Evolutionary conservation across 2,113 vertebrate genomes (phyloP), one percentile per base, ranked within the genome.

Genomic region (Cheirogaleus medius): DNA sequence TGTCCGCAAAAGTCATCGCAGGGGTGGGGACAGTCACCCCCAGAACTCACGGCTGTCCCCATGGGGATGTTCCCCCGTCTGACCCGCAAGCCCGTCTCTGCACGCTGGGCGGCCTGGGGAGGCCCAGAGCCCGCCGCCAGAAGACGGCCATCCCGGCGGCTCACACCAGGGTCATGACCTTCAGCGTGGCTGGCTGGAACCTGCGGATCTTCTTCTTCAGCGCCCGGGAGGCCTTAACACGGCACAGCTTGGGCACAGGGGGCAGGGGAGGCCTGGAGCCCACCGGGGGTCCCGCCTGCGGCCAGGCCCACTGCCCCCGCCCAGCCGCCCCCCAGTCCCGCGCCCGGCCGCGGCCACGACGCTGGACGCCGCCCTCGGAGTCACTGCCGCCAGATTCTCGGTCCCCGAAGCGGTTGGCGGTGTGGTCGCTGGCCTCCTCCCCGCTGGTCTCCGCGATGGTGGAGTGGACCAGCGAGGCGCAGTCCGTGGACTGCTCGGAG

Each of bases 131-230:
- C n/a, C n/a, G n/a, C 58, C 23, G 58, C 58, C 58, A 3, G 58
- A 2, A 9, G 9, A 29, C 60, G 4, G 60, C 29, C 6, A 25
- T 74, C 25, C 4, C 13, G 6, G 44, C 2, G 0, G 3, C 29
- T 98, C 99, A 99, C 97, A 99, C 99, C 98, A 99, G 99, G 95
- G 99, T 99, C 99, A 99, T 99, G 98, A 99, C 99, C 98, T 99
- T 99, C 95, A 99, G 98, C 3, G 99, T 98, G 0, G 99, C 98
- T 1, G 99, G 99, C 18, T 99, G 99, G 98, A 99, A 99, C 95
- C 99, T 98, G 44, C 99, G 99, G 78, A 99, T 99, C 98, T 99
- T 99, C 97, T 99, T 99, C 98, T 99, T 99, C 52, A 99, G 98
- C 42, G 99, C 99, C 97, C 98, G 99, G 80, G 99, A 99, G 42